phyloP scores from a whole-genome alignment of 2,797 vertebrate genomes.

The Sebastes matsubarae region DNA sequence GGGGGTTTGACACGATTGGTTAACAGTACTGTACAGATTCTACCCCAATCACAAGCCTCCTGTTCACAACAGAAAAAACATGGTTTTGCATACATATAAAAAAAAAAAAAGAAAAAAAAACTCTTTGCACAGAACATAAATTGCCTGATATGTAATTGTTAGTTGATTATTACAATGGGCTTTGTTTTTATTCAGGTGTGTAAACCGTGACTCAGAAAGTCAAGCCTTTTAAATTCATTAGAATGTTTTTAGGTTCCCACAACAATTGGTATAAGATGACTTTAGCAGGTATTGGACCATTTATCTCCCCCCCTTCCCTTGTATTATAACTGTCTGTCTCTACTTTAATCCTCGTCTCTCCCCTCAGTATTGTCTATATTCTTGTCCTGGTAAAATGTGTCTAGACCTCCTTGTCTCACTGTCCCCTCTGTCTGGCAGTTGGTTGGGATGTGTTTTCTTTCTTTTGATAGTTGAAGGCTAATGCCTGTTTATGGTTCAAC shows the following conservation, averaged over 20 bases:
- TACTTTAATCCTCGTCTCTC: constrained; percentile 35
- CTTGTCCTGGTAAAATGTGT: constrained; percentile 32
- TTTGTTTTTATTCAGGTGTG: constrained; percentile 73
- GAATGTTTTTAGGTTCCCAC: constrained; percentile 68
- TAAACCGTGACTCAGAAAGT: constrained; percentile 64
- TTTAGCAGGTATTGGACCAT: constrained; percentile 66
- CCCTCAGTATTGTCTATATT: constrained; percentile 39
- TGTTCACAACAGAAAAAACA: constrained; percentile 54
- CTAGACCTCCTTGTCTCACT: constrained; percentile 24
- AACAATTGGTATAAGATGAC: constrained; percentile 35
- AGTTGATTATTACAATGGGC: constrained; percentile 70
- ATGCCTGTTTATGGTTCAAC: constrained; percentile 2
- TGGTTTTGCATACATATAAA: constrained; percentile 68
- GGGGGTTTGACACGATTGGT: constrained; percentile 73
- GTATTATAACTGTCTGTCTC: constrained; percentile 56
- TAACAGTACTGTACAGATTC: constrained; percentile 81
- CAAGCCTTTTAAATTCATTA: constrained; percentile 73
- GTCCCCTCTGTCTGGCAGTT: constrained; percentile 51
- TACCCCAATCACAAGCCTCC: constrained; percentile 71
- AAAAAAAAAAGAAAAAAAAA: constrained; percentile 46
- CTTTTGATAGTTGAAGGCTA: not conserved
- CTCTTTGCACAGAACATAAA: constrained; percentile 78
- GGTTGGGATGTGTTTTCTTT: constrained; percentile 7
- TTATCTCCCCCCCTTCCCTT: constrained; percentile 26
- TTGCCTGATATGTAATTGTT: constrained; percentile 77